Evolutionary conservation across 2,797 vertebrate genomes (phyloP).

Genomic region (Numenius phaeopus): DNA sequence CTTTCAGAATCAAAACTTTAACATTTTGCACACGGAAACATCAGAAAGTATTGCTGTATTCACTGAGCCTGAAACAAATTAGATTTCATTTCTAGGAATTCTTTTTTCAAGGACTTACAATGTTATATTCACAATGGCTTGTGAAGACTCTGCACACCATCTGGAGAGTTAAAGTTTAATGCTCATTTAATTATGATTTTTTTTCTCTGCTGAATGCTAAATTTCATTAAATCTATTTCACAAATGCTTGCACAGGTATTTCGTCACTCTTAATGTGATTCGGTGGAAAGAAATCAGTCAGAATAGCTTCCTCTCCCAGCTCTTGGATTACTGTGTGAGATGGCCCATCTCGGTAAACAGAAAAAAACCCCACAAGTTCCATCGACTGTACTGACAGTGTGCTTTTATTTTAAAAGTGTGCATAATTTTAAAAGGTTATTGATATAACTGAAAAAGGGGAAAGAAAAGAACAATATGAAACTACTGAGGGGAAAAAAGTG

Average conservation of each 20-base stretch:
- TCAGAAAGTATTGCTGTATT: conserved; percentile 19
- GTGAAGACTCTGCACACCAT: conserved; percentile 49
- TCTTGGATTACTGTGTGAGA: conserved; percentile 40
- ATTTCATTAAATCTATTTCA: conserved; percentile 66
- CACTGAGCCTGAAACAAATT: background rate
- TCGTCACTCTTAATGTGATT: background rate
- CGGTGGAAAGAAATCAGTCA: background rate
- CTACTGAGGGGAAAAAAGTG: conserved; percentile 49
- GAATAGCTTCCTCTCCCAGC: background rate
- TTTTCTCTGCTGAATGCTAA: conserved; percentile 70
- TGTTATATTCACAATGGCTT: background rate
- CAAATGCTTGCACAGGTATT: background rate
- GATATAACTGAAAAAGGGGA: conserved; percentile 43
- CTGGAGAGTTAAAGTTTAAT: conserved; percentile 56
- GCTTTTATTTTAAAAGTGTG: conserved; percentile 49
- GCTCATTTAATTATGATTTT: conserved; percentile 46
- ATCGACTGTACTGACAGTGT: conserved; percentile 14
- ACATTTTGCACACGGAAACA: background rate
- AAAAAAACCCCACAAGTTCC: conserved; percentile 12
- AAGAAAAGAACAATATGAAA: conserved; percentile 53
- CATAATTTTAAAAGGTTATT: conserved; percentile 43
- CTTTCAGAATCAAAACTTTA: background rate
- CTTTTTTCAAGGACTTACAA: conserved; percentile 73
- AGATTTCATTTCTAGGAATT: conserved; percentile 73
- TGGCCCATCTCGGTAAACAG: background rate